These are phyloP conservation scores for Sapayoa aenigma DNA, from an alignment of 2,113 vertebrate genomes.

Conservation along the genomic window DNA sequence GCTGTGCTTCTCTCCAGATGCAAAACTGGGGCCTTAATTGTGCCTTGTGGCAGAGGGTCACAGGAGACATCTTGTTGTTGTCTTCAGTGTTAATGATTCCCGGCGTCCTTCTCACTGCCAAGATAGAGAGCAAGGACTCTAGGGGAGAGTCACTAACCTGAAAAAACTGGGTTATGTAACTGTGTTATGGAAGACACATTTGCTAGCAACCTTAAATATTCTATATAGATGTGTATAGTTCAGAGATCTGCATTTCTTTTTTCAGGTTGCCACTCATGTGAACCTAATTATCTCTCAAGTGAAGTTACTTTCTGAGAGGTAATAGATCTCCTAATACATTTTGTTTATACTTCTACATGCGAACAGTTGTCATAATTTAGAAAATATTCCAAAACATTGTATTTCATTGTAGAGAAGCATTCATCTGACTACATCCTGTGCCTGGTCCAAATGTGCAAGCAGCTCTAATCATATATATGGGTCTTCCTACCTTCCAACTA, in stretches of 20 bases:
- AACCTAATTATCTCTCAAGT: background rate
- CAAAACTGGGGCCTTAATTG: background rate
- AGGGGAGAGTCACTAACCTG: background rate
- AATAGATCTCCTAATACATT: background rate
- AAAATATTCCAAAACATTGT: background rate
- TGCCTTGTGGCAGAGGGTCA: background rate
- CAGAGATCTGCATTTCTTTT: background rate
- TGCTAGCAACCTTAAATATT: background rate
- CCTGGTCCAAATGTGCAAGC: slow-evolving; percentile 6
- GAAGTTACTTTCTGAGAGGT: background rate
- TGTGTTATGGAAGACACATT: background rate
- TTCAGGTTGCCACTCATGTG: background rate
- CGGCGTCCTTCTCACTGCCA: background rate
- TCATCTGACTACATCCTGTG: background rate
- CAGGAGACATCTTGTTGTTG: background rate
- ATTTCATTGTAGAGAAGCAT: background rate
- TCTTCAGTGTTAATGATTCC: slow-evolving; percentile 11
- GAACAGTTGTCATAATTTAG: background rate
- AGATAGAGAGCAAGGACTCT: background rate
- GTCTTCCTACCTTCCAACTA: background rate
- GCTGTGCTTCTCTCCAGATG: background rate
- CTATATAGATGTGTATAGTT: background rate
- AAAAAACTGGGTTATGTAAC: background rate
- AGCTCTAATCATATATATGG: background rate
- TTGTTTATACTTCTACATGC: background rate